A percentile compares a stretch with the other conserved stretches of the same genome.
These are phyloP conservation scores for Australoheros scitulus DNA, from an alignment of 2,113 vertebrate species.

Conservation along the genomic window DNA sequence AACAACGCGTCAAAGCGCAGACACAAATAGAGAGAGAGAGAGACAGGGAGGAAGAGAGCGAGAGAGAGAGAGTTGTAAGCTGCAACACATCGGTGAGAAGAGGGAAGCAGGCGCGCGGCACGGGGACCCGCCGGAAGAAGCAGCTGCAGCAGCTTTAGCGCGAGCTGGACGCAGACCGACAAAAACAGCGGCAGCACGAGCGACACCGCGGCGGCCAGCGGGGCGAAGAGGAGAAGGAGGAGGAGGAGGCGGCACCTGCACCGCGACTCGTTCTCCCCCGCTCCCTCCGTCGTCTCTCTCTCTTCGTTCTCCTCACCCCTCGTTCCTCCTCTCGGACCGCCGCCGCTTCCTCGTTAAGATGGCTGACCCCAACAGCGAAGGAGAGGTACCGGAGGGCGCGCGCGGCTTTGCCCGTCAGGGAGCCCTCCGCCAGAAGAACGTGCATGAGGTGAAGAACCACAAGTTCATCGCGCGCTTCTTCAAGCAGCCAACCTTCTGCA, in stretches of 20 bases:
- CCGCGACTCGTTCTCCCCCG: conserved; percentile 50
- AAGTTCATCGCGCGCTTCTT: conserved; percentile 93
- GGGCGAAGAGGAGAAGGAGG: conserved; percentile 60
- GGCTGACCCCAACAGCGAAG: conserved; percentile 80
- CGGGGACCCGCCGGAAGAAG: conserved; percentile 69
- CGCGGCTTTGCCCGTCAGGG: conserved; percentile 91
- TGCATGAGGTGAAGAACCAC: conserved; percentile 90
- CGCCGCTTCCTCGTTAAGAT: conserved; percentile 80
- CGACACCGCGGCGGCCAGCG: conserved; percentile 57
- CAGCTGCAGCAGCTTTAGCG: conserved; percentile 51
- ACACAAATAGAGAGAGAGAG: neutral
- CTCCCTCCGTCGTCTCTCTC: conserved; percentile 39
- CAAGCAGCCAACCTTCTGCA: conserved; percentile 94
- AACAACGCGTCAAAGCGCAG: neutral
- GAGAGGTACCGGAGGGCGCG: conserved; percentile 82
- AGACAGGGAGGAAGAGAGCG: neutral
- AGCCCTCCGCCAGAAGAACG: conserved; percentile 88
- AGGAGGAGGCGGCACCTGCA: conserved; percentile 58
- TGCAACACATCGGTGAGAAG: conserved; percentile 39
- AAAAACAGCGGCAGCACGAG: conserved; percentile 54
- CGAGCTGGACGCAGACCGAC: conserved; percentile 49
- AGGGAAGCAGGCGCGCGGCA: conserved; percentile 60
- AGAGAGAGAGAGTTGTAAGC: conserved; percentile 21
- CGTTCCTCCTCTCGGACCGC: conserved; percentile 52
- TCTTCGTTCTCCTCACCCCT: conserved; percentile 44